A percentile compares a stretch with the other conserved stretches of the same genome.
Evolutionary conservation across 2,113 vertebrate genomes (phyloP).

Genomic region (Neotragus moschatus): DNA sequence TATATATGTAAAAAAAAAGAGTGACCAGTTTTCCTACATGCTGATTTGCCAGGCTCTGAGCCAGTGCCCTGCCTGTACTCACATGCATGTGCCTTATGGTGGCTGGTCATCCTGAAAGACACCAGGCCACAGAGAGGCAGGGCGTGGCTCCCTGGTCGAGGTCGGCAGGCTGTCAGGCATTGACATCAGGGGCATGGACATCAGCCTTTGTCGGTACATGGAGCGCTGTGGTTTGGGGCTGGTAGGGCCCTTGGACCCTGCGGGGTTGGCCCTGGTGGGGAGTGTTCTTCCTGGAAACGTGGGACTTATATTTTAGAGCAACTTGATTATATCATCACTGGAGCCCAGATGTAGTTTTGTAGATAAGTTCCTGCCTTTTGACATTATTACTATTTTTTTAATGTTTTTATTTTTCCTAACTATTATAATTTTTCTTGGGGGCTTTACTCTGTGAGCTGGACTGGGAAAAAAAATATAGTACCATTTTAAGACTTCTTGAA

Average conservation of each 20-base stretch:
- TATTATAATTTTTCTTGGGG: conserved; percentile 44
- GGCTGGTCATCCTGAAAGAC: not conserved
- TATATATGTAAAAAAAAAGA: not conserved
- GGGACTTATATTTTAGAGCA: conserved; percentile 8
- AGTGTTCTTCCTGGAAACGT: not conserved
- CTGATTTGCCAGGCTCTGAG: not conserved
- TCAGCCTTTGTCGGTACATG: not conserved
- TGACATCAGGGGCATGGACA: not conserved
- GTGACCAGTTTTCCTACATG: not conserved
- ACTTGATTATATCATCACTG: conserved; percentile 15
- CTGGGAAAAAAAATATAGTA: conserved; percentile 49
- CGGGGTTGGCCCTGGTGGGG: not conserved
- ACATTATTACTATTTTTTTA: not conserved
- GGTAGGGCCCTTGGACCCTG: not conserved
- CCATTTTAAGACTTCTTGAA: conserved; percentile 59
- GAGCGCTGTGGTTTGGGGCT: not conserved
- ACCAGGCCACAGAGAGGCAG: not conserved
- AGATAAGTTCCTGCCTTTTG: conserved; percentile 43
- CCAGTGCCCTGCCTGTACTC: not conserved
- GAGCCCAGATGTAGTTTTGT: conserved; percentile 46
- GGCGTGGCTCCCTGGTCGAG: not conserved
- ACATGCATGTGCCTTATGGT: not conserved
- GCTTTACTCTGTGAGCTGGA: conserved; percentile 51
- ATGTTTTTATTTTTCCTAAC: conserved; percentile 40
- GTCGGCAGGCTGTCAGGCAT: not conserved